Conservation (phyloP, 2,113 vertebrate genomes). For the Seriola quinqueradiata region DNA sequence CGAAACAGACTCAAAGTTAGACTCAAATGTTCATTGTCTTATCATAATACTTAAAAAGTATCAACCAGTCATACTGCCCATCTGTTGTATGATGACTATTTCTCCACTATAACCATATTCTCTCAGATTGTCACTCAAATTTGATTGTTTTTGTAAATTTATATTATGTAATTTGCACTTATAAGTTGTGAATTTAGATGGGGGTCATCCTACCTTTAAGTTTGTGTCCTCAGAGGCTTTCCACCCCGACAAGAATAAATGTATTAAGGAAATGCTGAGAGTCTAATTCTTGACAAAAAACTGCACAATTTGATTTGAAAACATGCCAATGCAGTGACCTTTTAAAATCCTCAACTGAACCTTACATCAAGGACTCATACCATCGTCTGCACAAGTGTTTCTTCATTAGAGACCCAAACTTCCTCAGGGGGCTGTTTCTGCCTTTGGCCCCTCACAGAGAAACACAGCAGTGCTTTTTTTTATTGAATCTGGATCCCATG, state of each 20-base stretch:
- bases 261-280: no score
- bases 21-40: neutral
- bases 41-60: neutral
- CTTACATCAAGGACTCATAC: slow-evolving; percentile 9
- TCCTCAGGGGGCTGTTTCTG: neutral
- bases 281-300: neutral
- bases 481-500: slow-evolving; percentile 19
- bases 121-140: neutral
- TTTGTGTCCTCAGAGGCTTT: no score
- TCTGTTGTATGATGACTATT: neutral
- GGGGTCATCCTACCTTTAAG: neutral
- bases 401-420: slow-evolving; percentile 19
- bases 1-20: neutral
- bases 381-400: slow-evolving; percentile 14
- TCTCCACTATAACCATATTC: neutral
- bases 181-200: neutral
- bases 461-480: slow-evolving; percentile 11
- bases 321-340: neutral
- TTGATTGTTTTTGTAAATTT: neutral
- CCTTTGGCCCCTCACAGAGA: slow-evolving; percentile 18
- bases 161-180: neutral
- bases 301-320: neutral
- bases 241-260: no score
- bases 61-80: neutral
- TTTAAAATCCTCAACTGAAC: neutral